Base-by-base conservation (phyloP, 64 coral and sea anemone genomes). In the Porites australiensis region DNA sequence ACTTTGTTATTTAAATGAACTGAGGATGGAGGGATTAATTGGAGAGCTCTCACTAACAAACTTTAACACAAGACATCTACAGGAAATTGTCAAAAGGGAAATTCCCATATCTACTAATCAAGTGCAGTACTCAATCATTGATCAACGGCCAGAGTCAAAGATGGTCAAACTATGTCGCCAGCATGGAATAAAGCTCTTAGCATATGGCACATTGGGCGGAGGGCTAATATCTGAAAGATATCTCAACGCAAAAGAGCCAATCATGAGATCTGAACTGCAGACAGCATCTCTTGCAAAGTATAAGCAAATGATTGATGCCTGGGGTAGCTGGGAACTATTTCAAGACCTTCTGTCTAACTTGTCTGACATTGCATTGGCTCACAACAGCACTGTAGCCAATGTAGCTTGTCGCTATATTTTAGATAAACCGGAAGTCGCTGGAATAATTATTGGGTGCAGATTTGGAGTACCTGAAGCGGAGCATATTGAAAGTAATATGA, bases 291-390 rank as follows among this genome's bases (percentile, higher is more conserved):
- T 98, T 79, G 73, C 54, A 68, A 98, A 98, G 70, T 98, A 98
- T 64, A 98, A 98, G 64, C 89, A 98, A 53, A 95, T 98, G 96
- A 82, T 98, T 43, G 93, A 98, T 89, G 93, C 93, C 13, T 98
- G 96, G 96, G 96, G 96, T 37, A 87, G 84, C 52, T 98, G 96
- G 96, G 77, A 87, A 13, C 77, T 98, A 61, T 95, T 98, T 74
- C 89, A 98, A 67, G 96, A 98, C 64, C 89, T 98, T 50, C 23
- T 98, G 19, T 58, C 66, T 50, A 80, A 82, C 57, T 64, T 98
- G 73, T 87, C 77, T 21, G 88, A 69, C 44, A 89, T 98, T 92
- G 93, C 96, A 8, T 76, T 79, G 50, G 86, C 71, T 4, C 79
- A 98, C 74, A 90, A 84, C 83, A 45, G 78, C 70, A 90, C 87